These are phyloP conservation scores for Cephus sareptanus DNA, from an alignment of 2,888 invertebrate genomes.

Conservation along the genomic window DNA sequence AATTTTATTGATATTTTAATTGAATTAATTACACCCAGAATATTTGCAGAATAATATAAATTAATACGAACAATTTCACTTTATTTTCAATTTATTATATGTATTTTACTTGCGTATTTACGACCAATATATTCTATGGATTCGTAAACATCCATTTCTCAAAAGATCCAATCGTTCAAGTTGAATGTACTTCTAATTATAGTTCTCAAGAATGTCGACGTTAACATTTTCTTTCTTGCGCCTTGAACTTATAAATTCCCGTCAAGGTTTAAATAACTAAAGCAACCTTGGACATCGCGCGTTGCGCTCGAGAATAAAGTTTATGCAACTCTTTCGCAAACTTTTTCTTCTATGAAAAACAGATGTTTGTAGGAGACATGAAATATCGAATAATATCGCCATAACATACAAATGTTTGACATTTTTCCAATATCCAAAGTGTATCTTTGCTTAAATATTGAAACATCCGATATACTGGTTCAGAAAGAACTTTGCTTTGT, in stretches of 20 bases:
- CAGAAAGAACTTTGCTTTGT: neutral
- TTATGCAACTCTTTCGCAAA: neutral
- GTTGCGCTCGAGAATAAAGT: neutral
- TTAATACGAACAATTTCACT: neutral
- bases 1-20: neutral
- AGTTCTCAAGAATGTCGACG: neutral
- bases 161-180: neutral
- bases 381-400: neutral
- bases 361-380: neutral
- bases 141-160: neutral
- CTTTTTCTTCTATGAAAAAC: neutral
- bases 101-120: neutral
- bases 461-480: neutral
- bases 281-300: neutral
- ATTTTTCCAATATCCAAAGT: neutral
- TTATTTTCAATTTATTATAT: neutral
- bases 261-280: neutral
- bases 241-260: neutral
- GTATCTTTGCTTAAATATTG: neutral
- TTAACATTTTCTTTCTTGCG: neutral
- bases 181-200: neutral
- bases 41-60: neutral
- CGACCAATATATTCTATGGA: neutral
- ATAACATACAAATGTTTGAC: neutral
- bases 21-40: neutral